A percentile compares a stretch with the other conserved stretches of the same genome.
These are phyloP conservation scores for Hirundichthys speculiger DNA, from an alignment of 2,113 vertebrate genomes.

Conservation along the genomic window DNA sequence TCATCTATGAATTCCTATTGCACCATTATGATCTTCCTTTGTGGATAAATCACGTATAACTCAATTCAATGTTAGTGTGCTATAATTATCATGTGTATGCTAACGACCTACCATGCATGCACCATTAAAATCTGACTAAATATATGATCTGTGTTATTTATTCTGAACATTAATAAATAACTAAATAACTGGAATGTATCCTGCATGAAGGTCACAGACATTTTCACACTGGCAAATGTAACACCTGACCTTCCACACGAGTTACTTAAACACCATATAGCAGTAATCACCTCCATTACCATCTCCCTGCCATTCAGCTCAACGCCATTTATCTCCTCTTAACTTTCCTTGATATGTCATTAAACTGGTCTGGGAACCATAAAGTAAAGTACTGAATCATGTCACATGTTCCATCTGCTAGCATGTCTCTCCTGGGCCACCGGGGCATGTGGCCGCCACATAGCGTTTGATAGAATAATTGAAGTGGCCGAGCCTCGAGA, in stretches of 20 bases:
- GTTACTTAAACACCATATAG: constrained; percentile 60
- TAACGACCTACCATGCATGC: too few relatives aligned
- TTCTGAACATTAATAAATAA: constrained; percentile 13
- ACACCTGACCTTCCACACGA: constrained; percentile 35
- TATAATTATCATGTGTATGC: too few relatives aligned
- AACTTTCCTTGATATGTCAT: constrained; percentile 75
- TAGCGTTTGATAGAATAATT: constrained; percentile 69
- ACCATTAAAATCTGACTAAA: not conserved
- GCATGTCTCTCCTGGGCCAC: constrained; percentile 70
- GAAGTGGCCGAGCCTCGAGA: constrained; percentile 43
- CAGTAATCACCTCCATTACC: constrained; percentile 67
- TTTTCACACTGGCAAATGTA: constrained; percentile 21
- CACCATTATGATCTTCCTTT: too few relatives aligned
- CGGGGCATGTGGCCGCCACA: constrained; percentile 65
- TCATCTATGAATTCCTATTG: too few relatives aligned
- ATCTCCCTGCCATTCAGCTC: constrained; percentile 44
- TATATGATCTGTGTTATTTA: constrained; percentile 6
- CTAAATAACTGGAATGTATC: too few relatives aligned
- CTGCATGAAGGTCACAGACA: constrained; percentile 28
- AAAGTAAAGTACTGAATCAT: constrained; percentile 76
- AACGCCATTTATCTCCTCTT: constrained; percentile 70
- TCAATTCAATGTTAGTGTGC: too few relatives aligned
- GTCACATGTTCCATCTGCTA: constrained; percentile 73
- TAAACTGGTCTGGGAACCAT: constrained; percentile 73
- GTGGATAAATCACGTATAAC: too few relatives aligned